These are phyloP conservation scores for Rhinoraja longicauda DNA, from an alignment of 2,797 vertebrate species.

Conservation along the genomic window DNA sequence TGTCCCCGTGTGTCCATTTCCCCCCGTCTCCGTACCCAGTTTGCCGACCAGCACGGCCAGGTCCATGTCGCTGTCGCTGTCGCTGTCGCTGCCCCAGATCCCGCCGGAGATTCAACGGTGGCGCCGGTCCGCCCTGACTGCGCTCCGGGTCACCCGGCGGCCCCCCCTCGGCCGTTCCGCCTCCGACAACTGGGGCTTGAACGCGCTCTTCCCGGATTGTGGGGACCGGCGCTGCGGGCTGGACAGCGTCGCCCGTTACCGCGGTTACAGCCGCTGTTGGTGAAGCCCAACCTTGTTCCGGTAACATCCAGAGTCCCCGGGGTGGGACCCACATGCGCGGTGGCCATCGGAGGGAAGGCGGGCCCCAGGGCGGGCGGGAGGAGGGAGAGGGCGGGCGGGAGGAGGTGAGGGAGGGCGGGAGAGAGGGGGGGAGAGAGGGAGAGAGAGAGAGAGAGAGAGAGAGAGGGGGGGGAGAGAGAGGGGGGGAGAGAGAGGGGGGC, in stretches of 20 bases:
- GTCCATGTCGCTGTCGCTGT: constrained; percentile 60
- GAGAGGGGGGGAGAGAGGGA: too few species aligned
- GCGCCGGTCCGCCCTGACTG: constrained; percentile 40
- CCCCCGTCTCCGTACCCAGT: constrained; percentile 63
- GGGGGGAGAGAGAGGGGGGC: too few species aligned
- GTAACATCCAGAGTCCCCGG: constrained; percentile 10
- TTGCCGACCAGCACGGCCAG: constrained; percentile 64
- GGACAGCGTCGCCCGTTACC: background rate
- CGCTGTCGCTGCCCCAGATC: constrained; percentile 42
- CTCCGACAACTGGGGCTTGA: too few species aligned
- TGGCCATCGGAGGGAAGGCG: background rate
- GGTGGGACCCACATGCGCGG: background rate
- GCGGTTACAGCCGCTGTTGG: too few species aligned
- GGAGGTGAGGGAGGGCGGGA: too few species aligned
- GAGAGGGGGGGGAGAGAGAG: too few species aligned
- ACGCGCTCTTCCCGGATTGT: too few species aligned
- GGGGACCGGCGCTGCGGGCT: too few species aligned
- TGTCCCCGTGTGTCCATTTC: too few species aligned
- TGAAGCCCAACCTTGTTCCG: background rate
- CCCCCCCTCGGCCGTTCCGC: constrained; percentile 50
- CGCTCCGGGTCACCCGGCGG: constrained; percentile 51
- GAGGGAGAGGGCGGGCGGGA: too few species aligned
- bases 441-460: too few species aligned
- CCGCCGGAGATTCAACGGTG: constrained; percentile 32
- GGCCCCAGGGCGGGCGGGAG: constrained; percentile 41